phyloP scores from a whole-genome alignment of 2,113 vertebrate species.

The Ochotona princeps region DNA sequence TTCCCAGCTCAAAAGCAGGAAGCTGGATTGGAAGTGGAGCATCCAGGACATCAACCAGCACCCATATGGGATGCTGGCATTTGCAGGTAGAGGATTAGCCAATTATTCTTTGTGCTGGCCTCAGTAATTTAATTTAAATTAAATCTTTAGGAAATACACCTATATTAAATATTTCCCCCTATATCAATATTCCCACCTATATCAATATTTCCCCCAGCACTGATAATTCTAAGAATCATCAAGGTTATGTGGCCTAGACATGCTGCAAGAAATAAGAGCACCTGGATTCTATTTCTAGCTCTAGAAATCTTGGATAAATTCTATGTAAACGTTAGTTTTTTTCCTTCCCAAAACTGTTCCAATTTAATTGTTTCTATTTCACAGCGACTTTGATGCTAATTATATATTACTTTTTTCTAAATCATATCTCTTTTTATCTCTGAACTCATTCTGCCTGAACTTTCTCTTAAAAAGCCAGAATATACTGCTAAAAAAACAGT shows the following conservation, averaged over 20 bases:
- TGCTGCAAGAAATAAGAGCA: background rate
- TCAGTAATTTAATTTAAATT: conserved; percentile 35
- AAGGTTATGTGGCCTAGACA: background rate
- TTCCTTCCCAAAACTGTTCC: conserved; percentile 42
- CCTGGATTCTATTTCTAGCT: conserved; percentile 27
- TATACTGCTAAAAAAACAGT: conserved; percentile 39
- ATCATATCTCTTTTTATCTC: conserved; percentile 31
- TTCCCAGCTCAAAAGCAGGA: too few species aligned
- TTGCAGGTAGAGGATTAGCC: too few species aligned
- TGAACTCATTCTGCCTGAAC: conserved; percentile 55
- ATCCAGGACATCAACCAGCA: too few species aligned
- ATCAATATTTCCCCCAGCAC: conserved; percentile 44
- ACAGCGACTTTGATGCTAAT: conserved; percentile 48
- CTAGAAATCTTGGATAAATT: background rate
- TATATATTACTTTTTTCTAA: conserved; percentile 42
- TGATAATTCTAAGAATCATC: conserved; percentile 21
- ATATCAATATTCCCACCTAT: background rate
- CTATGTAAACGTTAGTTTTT: conserved; percentile 33
- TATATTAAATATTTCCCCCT: conserved; percentile 10
- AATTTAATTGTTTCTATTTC: conserved; percentile 20
- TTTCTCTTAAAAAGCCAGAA: conserved; percentile 47
- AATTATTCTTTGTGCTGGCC: too few species aligned
- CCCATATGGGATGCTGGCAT: too few species aligned
- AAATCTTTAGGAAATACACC: conserved; percentile 26
- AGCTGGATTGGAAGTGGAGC: too few species aligned